Conservation (phyloP, 2,797 vertebrate genomes). For the Gallirallus australis region DNA sequence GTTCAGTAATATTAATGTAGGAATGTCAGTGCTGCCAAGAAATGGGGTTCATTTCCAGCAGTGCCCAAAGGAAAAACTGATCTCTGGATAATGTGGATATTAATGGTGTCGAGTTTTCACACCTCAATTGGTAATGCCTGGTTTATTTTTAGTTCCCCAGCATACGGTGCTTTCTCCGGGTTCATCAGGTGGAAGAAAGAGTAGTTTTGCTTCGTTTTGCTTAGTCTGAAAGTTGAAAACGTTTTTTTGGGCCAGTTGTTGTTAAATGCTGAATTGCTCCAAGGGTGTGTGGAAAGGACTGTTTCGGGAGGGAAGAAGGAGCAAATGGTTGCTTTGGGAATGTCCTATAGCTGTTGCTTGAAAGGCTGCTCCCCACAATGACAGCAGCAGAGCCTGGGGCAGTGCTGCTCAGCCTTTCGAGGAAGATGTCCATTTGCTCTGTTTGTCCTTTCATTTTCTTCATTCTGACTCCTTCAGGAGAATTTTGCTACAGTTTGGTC, state of each 20-base stretch:
- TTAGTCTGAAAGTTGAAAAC: constrained; percentile 15
- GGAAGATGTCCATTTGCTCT: background rate
- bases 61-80: background rate
- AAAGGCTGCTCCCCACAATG: background rate
- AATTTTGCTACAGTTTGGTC: background rate
- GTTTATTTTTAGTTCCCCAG: constrained; percentile 41
- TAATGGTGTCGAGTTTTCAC: constrained; percentile 5
- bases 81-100: constrained; percentile 24
- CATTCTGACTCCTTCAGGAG: background rate
- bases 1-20: background rate
- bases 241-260: background rate
- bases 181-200: background rate
- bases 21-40: background rate
- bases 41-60: background rate
- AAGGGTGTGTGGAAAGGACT: background rate
- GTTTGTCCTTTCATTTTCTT: background rate
- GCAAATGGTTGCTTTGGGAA: background rate
- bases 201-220: constrained; percentile 3
- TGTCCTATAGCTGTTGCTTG: background rate
- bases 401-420: background rate
- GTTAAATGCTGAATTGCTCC: background rate
- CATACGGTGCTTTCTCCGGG: background rate
- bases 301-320: background rate
- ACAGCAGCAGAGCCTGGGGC: background rate
- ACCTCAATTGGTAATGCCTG: constrained; percentile 7